phyloP scores from a whole-genome alignment of 1,140 invertebrate species.

The Heliconius melpomene region DNA sequence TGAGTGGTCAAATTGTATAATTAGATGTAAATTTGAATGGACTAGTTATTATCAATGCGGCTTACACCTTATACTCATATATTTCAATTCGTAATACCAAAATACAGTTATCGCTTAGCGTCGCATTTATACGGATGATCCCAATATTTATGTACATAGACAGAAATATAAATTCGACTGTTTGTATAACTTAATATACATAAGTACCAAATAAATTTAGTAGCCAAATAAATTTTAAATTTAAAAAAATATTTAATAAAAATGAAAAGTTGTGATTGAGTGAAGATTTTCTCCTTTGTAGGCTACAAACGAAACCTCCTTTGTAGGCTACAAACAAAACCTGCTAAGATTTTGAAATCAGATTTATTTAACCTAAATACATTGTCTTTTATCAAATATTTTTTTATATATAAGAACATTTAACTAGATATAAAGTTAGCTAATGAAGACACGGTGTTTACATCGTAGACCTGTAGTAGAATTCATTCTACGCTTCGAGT shows the following conservation, averaged over 20 bases:
- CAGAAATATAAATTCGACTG: neutral
- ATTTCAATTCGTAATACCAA: conserved; percentile 7
- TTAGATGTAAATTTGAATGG: conserved; percentile 11
- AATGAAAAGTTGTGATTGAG: too few species aligned
- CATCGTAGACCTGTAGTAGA: neutral
- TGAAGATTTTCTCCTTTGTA: too few species aligned
- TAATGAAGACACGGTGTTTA: neutral
- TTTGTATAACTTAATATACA: neutral
- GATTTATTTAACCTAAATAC: too few species aligned
- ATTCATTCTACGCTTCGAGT: neutral
- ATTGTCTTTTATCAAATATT: neutral
- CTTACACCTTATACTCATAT: conserved; percentile 6
- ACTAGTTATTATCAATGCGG: conserved; percentile 8
- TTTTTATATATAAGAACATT: neutral
- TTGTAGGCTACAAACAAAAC: too few species aligned
- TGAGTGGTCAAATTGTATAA: conserved; percentile 12
- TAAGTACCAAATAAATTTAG: too few species aligned
- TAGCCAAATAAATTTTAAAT: neutral
- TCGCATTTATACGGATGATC: conserved; percentile 3
- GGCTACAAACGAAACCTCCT: too few species aligned
- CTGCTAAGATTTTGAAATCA: too few species aligned
- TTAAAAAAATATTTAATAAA: neutral
- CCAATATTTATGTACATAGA: conserved; percentile 9
- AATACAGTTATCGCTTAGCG: conserved; percentile 1
- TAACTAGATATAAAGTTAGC: neutral